Conservation (phyloP, 2,888 invertebrate genomes). For the Sycophila texana region DNA sequence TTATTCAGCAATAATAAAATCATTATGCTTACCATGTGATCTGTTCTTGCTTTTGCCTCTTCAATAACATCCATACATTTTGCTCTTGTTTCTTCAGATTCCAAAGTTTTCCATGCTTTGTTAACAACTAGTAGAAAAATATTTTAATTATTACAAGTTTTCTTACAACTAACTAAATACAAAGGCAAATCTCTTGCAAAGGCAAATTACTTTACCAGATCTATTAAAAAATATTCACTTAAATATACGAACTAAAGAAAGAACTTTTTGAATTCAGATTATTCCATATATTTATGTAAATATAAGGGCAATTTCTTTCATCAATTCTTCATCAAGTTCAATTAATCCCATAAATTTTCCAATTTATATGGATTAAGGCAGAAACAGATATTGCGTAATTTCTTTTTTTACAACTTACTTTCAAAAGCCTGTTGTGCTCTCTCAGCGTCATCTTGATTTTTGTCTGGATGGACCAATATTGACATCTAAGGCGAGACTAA, state of each 20-base stretch:
- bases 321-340: too few species aligned
- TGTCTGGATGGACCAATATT: conserved; percentile 99
- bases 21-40: conserved; percentile 85
- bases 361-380: not conserved
- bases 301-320: too few species aligned
- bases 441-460: conserved; percentile 97
- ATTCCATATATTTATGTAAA: too few species aligned
- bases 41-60: conserved; percentile 96
- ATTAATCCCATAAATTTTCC: too few species aligned
- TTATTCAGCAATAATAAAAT: not conserved
- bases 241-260: not conserved
- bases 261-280: too few species aligned
- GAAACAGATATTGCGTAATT: not conserved
- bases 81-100: conserved; percentile 94
- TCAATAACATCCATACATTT: conserved; percentile 97
- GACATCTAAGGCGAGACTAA: conserved; percentile 82
- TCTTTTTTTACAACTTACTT: conserved; percentile 73
- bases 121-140: conserved; percentile 83
- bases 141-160: conserved; percentile 12
- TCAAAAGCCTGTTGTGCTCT: conserved; percentile 95
- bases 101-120: conserved; percentile 95
- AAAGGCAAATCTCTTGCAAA: too few species aligned
- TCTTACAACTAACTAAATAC: not conserved
- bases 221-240: conserved; percentile 24
- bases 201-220: too few species aligned